Evolutionary conservation across 92 coral and sea anemone genomes (phyloP), one percentile per base, ranked within the genome.

Genomic region (Epizoanthus illoricatus): DNA sequence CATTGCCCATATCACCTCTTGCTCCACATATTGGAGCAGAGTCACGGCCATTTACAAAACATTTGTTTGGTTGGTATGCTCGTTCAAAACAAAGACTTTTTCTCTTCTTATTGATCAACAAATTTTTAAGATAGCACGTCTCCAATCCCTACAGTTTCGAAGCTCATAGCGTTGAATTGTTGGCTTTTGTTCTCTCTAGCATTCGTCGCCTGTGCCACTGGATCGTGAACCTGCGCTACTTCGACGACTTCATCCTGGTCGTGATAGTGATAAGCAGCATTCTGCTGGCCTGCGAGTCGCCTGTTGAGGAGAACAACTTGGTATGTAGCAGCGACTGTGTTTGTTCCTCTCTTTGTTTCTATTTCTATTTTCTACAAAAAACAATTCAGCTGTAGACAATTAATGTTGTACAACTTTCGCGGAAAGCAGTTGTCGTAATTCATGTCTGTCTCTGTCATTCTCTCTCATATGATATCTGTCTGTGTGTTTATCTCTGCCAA

Each of bases 211-310:
- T 89, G 1, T 97, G 99, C 58, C 99, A 97, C 78, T 97, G 99
- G 98, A 62, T 97, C 78, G 99, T 92, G 6, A 97, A 97, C 70
- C 94, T 97, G 5, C 98, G 98, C 52, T 97, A 97, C 84, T 97
- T 97, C 69, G 99, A 97, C 80, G 98, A 93, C 73, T 92, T 94
- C 81, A 97, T 97, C 70, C 86, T 97, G 43, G 76, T 82, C 20
- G 85, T 97, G 81, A 97, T 97, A 63, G 90, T 93, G 13, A 84
- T 91, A 70, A 97, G 99, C 60, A 97, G 99, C 56, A 73, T 94
- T 1, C 83, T 94, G 40, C 71, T 97, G 82, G 99, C 97, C 16
- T 81, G 94, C 36, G 99, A 97, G 70, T 97, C 94, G 73, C 99
- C 99, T 24, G 94, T 97, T 9, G 1, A 85, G 43, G 90, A 87